These are phyloP conservation scores for Diglossa cyanea DNA, from an alignment of 2,797 vertebrate genomes.

Conservation along the genomic window DNA sequence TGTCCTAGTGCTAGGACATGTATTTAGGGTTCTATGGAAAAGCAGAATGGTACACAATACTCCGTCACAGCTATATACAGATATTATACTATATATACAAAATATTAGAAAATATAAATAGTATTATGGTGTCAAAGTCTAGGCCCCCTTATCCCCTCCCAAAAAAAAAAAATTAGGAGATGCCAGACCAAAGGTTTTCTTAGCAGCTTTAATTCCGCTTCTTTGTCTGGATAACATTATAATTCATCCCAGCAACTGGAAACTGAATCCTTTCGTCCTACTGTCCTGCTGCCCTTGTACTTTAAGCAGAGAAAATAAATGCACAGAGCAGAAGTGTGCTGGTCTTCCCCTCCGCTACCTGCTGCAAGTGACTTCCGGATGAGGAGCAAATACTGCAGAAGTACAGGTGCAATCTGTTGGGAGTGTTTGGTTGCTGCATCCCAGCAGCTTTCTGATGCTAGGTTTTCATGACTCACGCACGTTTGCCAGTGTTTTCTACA, in stretches of 20 bases:
- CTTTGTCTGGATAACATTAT: neutral
- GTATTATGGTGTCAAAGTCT: neutral
- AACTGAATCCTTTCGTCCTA: neutral
- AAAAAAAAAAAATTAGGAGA: neutral
- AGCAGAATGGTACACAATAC: neutral
- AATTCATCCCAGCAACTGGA: neutral
- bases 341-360: neutral
- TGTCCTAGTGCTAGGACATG: neutral
- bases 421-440: neutral
- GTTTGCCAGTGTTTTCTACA: neutral
- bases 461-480: neutral
- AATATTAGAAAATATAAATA: neutral
- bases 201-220: neutral
- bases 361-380: neutral
- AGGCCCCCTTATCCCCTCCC: neutral
- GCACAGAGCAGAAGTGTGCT: accelerated
- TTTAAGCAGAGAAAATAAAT: neutral
- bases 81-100: neutral
- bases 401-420: neutral
- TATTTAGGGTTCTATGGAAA: neutral
- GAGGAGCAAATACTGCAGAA: neutral
- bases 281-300: neutral
- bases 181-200: neutral
- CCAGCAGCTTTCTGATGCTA: neutral
- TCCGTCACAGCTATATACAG: neutral